A percentile compares a stretch with the other conserved stretches of the same genome.
Conservation (phyloP, 2,113 vertebrate species). For the Xyliphius kryptos region DNA sequence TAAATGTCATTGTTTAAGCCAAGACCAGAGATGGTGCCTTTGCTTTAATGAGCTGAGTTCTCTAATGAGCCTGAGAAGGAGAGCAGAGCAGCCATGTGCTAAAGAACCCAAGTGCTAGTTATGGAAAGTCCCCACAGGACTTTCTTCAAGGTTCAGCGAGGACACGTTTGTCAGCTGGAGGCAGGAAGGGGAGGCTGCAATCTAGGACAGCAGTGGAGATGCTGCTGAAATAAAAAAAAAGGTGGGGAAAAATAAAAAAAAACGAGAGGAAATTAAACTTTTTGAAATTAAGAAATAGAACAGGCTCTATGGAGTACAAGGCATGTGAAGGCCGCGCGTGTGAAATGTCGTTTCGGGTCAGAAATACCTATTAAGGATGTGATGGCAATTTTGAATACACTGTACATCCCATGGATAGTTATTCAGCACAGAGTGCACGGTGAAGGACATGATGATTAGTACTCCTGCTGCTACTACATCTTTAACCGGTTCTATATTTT, state of each 20-base stretch:
- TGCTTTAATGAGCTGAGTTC: slow-evolving; percentile 35
- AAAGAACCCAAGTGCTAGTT: slow-evolving; percentile 46
- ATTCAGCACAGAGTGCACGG: not conserved
- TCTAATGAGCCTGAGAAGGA: slow-evolving; percentile 47
- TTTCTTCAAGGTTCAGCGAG: slow-evolving; percentile 35
- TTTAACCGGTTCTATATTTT: not conserved
- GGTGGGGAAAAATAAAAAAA: slow-evolving; percentile 3
- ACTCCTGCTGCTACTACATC: not conserved
- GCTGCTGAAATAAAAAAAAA: not conserved
- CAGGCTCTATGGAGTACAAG: not conserved
- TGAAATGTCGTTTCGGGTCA: slow-evolving; percentile 1
- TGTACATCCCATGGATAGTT: not conserved
- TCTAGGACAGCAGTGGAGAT: slow-evolving; percentile 35
- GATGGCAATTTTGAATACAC: not conserved
- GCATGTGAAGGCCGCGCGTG: not conserved
- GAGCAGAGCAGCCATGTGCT: slow-evolving; percentile 38
- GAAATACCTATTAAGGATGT: not conserved
- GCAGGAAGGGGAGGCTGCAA: slow-evolving; percentile 28
- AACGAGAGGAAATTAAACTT: slow-evolving; percentile 1
- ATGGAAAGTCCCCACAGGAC: slow-evolving; percentile 41
- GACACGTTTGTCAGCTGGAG: slow-evolving; percentile 34
- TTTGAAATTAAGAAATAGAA: slow-evolving; percentile 33
- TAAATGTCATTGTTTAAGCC: slow-evolving; percentile 27
- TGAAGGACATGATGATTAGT: not conserved
- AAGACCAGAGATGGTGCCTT: not conserved